Evolutionary conservation across 2,888 invertebrate genomes (phyloP).

Genomic region (Amblyteles armatorius): DNA sequence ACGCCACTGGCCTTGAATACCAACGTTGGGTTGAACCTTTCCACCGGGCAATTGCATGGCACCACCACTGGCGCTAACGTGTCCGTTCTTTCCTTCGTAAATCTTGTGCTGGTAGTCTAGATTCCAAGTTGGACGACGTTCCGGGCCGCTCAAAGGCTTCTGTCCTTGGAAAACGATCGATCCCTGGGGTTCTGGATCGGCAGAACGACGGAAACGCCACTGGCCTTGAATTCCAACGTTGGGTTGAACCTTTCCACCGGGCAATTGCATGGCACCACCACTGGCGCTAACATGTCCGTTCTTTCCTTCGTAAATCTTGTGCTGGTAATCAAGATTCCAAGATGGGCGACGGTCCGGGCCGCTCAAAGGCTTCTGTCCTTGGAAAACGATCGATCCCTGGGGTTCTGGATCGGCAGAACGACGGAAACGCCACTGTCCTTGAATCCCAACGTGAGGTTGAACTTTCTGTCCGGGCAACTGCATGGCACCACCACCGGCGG

Average conservation of each 20-base stretch:
- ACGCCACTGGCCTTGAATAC: conserved; percentile 69
- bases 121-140: conserved; percentile 67
- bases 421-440: conserved; percentile 66
- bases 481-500: conserved; percentile 65
- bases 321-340: conserved; percentile 67
- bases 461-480: conserved; percentile 65
- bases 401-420: conserved; percentile 52
- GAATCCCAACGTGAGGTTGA: conserved; percentile 68
- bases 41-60: conserved; percentile 67
- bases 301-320: conserved; percentile 56
- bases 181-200: conserved; percentile 65
- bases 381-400: conserved; percentile 56
- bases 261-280: conserved; percentile 66
- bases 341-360: conserved; percentile 70
- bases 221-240: conserved; percentile 65
- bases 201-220: conserved; percentile 49
- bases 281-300: conserved; percentile 57
- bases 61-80: conserved; percentile 67
- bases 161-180: conserved; percentile 46
- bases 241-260: conserved; percentile 66
- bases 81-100: conserved; percentile 29
- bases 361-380: conserved; percentile 63
- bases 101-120: conserved; percentile 69
- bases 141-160: conserved; percentile 69
- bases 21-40: conserved; percentile 63